phyloP scores from a whole-genome alignment of 92 coral and sea anemone genomes.

The Scolanthus callimorphus region DNA sequence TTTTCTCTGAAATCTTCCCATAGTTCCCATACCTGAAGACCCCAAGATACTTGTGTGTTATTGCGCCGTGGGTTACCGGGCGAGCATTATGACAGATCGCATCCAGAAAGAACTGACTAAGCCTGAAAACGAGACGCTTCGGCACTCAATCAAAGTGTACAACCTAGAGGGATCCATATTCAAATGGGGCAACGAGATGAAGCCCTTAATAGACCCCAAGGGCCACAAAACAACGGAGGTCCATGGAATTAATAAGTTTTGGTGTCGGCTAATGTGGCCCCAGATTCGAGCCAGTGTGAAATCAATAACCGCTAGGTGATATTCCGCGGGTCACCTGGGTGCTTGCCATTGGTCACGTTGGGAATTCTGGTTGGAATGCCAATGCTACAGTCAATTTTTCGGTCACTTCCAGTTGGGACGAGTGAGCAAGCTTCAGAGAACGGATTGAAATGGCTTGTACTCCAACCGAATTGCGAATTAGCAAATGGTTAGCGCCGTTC shows the following conservation, averaged over 20 bases:
- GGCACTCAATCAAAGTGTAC: conserved; percentile 31
- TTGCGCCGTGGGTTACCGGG: conserved; percentile 84
- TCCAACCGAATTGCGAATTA: too few species aligned
- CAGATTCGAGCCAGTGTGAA: conserved; percentile 26
- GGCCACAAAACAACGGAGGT: conserved; percentile 24
- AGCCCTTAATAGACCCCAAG: conserved; percentile 39
- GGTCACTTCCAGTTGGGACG: too few species aligned
- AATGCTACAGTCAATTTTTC: too few species aligned
- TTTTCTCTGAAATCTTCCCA: too few species aligned
- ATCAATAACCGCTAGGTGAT: too few species aligned
- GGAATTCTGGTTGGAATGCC: too few species aligned
- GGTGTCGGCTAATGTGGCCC: conserved; percentile 18
- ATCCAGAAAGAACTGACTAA: conserved; percentile 54
- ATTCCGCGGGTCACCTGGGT: too few species aligned
- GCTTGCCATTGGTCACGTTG: too few species aligned
- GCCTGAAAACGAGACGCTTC: conserved; percentile 42
- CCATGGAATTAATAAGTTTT: conserved; percentile 8
- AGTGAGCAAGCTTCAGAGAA: too few species aligned
- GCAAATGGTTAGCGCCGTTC: too few species aligned
- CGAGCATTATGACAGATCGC: conserved; percentile 72
- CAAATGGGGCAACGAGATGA: conserved; percentile 90
- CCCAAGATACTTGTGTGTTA: conserved; percentile 62
- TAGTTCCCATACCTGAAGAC: conserved; percentile 27
- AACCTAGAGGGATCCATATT: conserved; percentile 83
- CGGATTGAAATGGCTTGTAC: too few species aligned